A percentile compares a stretch with the other conserved stretches of the same genome.
These are phyloP conservation scores for Pristiophorus japonicus DNA, from an alignment of 2,113 vertebrate genomes.

Conservation along the genomic window DNA sequence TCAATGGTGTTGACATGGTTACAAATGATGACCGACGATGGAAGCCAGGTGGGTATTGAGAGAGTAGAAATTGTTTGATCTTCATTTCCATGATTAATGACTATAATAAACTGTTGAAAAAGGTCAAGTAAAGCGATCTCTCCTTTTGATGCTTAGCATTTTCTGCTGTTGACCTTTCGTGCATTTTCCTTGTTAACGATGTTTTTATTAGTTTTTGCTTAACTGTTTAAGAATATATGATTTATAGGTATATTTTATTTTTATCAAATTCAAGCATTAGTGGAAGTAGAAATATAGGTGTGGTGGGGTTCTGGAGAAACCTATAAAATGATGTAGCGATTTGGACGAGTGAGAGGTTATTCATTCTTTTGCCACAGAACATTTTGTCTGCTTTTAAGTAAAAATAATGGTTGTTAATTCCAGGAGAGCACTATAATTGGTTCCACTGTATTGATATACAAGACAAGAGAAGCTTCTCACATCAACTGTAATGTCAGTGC, in stretches of 20 bases:
- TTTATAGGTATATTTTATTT: neutral
- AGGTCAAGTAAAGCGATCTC: neutral
- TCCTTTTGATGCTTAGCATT: neutral
- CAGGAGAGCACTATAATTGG: neutral
- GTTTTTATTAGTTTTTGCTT: neutral
- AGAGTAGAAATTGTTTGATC: neutral
- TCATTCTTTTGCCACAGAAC: neutral
- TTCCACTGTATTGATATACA: neutral
- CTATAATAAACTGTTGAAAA: neutral
- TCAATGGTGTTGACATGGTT: conserved; percentile 89
- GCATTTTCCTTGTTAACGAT: neutral
- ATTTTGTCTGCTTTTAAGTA: neutral
- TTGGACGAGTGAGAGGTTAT: neutral
- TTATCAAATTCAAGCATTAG: neutral
- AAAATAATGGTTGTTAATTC: neutral
- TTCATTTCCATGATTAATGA: neutral
- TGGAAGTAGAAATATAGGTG: neutral
- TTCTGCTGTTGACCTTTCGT: neutral
- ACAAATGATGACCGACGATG: conserved; percentile 88
- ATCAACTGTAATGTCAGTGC: neutral
- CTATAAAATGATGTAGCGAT: neutral
- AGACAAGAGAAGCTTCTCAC: neutral
- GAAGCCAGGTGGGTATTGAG: conserved; percentile 73
- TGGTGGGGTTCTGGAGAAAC: neutral
- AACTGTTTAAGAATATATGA: neutral